phyloP scores from a whole-genome alignment of 2,113 vertebrate genomes.

The Protomyctophum bolini region DNA sequence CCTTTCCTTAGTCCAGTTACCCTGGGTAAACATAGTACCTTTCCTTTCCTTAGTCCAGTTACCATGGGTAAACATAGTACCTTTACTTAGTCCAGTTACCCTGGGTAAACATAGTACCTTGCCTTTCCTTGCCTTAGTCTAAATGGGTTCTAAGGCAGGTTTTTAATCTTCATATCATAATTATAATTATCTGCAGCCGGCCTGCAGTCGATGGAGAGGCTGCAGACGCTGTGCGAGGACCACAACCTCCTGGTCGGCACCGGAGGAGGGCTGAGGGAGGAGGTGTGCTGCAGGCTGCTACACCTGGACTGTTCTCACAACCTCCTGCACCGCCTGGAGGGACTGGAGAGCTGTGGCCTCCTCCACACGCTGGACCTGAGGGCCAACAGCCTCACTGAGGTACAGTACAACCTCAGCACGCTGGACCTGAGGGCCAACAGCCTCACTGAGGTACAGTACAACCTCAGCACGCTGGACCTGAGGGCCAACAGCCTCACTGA shows the following conservation, averaged over 20 bases:
- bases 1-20: too few relatives aligned
- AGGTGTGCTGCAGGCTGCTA: slow-evolving; percentile 81
- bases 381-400: slow-evolving; percentile 86
- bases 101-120: too few relatives aligned
- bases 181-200: slow-evolving; percentile 68
- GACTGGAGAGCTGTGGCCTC: slow-evolving; percentile 87
- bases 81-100: too few relatives aligned
- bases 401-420: too few relatives aligned
- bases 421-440: too few relatives aligned
- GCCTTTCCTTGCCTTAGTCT: too few relatives aligned
- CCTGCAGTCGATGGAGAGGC: slow-evolving; percentile 83
- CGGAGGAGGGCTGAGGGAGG: slow-evolving; percentile 85
- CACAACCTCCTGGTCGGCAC: slow-evolving; percentile 93
- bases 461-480: too few relatives aligned
- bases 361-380: slow-evolving; percentile 87
- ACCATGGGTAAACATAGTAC: too few relatives aligned
- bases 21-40: too few relatives aligned
- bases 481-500: too few relatives aligned
- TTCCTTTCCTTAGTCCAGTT: too few relatives aligned
- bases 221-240: slow-evolving; percentile 85
- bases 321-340: slow-evolving; percentile 84
- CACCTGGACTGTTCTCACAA: slow-evolving; percentile 91
- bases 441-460: too few relatives aligned
- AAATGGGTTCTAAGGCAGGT: background rate
- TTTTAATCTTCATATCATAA: background rate